Percentiles rank a stretch among this genome's conserved stretches.
phyloP scores from a whole-genome alignment of 2,888 invertebrate species.

The Arrhopalites spinosus region DNA sequence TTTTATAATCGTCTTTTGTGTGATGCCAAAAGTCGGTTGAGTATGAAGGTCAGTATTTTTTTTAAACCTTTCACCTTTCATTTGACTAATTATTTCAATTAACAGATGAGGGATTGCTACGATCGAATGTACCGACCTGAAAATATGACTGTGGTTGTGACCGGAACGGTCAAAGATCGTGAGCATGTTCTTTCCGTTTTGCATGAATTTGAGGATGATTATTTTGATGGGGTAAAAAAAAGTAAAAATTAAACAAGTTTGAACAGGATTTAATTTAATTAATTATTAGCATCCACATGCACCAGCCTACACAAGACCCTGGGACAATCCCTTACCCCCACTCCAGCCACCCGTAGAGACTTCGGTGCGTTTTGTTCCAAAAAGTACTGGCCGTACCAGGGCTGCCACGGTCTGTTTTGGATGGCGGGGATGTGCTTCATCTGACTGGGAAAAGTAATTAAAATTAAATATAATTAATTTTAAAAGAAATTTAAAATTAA shows the following conservation, averaged over 20 bases:
- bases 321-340: conserved; percentile 43
- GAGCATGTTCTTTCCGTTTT: conserved; percentile 49
- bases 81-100: no score
- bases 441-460: conserved; percentile 50
- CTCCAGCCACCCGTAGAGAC: conserved; percentile 30
- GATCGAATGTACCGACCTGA: conserved; percentile 87
- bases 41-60: conserved; percentile 37
- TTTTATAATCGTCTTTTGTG: conserved; percentile 52
- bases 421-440: conserved; percentile 51
- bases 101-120: conserved; percentile 76
- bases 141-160: conserved; percentile 81
- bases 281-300: conserved; percentile 32
- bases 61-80: neutral
- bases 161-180: conserved; percentile 63
- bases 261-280: no score
- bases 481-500: neutral
- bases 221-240: conserved; percentile 43
- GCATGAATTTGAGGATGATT: conserved; percentile 50
- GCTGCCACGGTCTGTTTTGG: conserved; percentile 52
- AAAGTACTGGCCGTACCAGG: conserved; percentile 45
- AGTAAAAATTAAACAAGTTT: neutral
- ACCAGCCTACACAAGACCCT: conserved; percentile 45
- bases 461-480: conserved; percentile 2
- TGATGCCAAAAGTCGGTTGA: conserved; percentile 47
- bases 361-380: conserved; percentile 43